phyloP scores from a whole-genome alignment of 2,113 vertebrate genomes.

The Manacus vitellinus region DNA sequence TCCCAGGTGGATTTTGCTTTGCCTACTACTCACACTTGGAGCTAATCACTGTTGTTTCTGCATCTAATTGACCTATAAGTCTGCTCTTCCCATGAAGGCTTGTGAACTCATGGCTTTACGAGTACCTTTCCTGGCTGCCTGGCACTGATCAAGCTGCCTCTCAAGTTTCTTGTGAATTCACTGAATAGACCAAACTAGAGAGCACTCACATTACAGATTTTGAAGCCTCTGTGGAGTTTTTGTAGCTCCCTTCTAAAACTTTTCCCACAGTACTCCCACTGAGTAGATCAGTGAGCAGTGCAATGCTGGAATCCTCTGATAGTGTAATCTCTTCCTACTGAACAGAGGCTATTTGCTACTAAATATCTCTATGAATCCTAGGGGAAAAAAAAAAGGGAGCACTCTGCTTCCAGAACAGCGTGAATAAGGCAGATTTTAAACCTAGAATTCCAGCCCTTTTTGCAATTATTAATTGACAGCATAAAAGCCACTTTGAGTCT shows the following conservation, averaged over 20 bases:
- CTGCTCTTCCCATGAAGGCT: neutral
- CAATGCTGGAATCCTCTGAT: neutral
- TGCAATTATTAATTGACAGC: neutral
- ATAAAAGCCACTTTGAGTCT: neutral
- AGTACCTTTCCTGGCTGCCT: neutral
- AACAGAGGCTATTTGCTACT: neutral
- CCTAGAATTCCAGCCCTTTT: neutral
- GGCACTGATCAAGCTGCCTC: neutral
- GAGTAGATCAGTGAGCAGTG: neutral
- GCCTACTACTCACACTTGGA: neutral
- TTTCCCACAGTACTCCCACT: neutral
- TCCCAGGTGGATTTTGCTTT: neutral
- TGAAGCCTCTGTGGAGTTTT: neutral
- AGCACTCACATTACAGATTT: neutral
- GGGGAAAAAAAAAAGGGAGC: rapidly evolving
- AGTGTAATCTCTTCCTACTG: neutral
- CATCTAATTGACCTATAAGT: neutral
- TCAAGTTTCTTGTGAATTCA: neutral
- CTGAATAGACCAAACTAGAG: neutral
- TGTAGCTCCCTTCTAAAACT: neutral
- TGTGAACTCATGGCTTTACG: neutral
- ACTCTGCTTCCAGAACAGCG: neutral
- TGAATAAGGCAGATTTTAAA: neutral
- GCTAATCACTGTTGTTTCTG: neutral
- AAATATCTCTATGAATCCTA: neutral